Percentiles rank a stretch among this genome's conserved stretches.
Conservation (phyloP, 2,797 vertebrate species). For the Alosa sapidissima region DNA sequence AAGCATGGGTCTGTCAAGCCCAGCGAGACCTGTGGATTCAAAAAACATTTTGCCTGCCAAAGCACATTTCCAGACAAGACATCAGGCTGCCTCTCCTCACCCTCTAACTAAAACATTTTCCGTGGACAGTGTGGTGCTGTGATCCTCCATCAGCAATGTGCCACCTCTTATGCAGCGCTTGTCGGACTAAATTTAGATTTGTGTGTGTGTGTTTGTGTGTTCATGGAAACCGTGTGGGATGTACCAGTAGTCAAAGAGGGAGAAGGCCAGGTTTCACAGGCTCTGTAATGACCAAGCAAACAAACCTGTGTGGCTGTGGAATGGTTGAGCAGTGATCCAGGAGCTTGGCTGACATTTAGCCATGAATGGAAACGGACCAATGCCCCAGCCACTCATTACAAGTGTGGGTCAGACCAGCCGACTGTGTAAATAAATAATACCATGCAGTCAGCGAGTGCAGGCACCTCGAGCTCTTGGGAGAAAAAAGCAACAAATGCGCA, state of each 20-base stretch:
- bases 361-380: slow-evolving; percentile 69
- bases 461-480: slow-evolving; percentile 54
- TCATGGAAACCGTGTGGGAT: slow-evolving; percentile 69
- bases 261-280: slow-evolving; percentile 60
- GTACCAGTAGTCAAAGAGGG: slow-evolving; percentile 54
- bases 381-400: slow-evolving; percentile 74
- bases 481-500: slow-evolving; percentile 42
- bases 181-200: slow-evolving; percentile 16
- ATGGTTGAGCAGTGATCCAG: slow-evolving; percentile 72
- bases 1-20: slow-evolving; percentile 17
- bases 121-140: slow-evolving; percentile 19
- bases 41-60: slow-evolving; percentile 23
- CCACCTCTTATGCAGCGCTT: slow-evolving; percentile 13
- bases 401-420: slow-evolving; percentile 70
- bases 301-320: slow-evolving; percentile 63
- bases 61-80: slow-evolving; percentile 25
- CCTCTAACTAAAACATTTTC: slow-evolving; percentile 12
- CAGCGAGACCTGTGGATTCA: slow-evolving; percentile 14
- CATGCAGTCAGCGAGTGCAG: slow-evolving; percentile 60
- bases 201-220: slow-evolving; percentile 28
- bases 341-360: slow-evolving; percentile 63
- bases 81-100: slow-evolving; percentile 21
- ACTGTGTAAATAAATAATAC: slow-evolving; percentile 74
- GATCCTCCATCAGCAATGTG: slow-evolving; percentile 20
- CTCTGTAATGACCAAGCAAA: slow-evolving; percentile 67